Conservation (phyloP, 2,113 vertebrate genomes). For the Cochlearius cochlearius region DNA sequence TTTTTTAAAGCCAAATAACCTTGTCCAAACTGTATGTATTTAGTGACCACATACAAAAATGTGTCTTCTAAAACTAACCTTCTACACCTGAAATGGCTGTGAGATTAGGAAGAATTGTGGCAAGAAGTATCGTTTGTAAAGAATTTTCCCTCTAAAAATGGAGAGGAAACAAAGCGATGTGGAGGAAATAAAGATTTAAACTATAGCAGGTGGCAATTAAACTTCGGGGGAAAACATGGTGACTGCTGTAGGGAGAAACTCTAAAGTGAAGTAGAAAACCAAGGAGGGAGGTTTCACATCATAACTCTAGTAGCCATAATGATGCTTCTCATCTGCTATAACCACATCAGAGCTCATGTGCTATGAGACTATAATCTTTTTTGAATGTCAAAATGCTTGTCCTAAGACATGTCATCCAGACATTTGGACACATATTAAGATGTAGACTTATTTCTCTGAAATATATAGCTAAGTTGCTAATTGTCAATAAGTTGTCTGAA, state of each 20-base stretch:
- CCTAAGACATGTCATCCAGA: background rate
- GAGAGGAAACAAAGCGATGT: background rate
- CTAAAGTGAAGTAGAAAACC: background rate
- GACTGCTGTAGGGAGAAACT: fast-evolving
- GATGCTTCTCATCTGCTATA: background rate
- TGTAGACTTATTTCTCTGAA: background rate
- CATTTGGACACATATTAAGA: background rate
- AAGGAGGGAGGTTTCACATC: background rate
- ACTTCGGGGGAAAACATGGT: background rate
- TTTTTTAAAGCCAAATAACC: background rate
- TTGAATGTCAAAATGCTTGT: background rate
- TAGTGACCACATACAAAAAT: background rate
- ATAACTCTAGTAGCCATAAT: background rate
- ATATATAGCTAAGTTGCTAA: background rate
- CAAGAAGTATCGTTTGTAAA: background rate
- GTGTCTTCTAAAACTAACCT: background rate
- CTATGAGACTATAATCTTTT: background rate
- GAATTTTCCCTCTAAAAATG: background rate
- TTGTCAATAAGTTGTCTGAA: background rate
- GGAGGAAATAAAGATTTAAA: background rate
- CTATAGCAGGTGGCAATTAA: background rate
- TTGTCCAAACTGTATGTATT: background rate
- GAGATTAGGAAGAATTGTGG: background rate
- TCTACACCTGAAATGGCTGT: background rate
- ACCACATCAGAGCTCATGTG: fast-evolving